phyloP scores from a whole-genome alignment of 2,888 invertebrate species.

The Cephus spinipes region DNA sequence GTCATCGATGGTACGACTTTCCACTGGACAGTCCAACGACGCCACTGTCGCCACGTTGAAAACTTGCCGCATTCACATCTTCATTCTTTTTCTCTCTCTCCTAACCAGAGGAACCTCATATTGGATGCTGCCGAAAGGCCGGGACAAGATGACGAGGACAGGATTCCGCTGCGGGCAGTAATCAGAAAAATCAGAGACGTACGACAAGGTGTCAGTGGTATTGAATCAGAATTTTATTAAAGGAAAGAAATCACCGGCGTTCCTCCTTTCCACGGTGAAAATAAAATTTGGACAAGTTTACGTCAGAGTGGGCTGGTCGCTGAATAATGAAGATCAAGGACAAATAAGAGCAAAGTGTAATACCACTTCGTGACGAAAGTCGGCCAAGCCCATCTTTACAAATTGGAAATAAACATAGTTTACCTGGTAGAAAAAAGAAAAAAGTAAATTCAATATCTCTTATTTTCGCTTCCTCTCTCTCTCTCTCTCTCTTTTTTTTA shows the following conservation, averaged over 20 bases:
- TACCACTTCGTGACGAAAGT: conserved; percentile 21
- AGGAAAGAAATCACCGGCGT: conserved; percentile 34
- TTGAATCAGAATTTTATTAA: conserved; percentile 50
- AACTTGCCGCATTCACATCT: background rate
- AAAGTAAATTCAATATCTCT: conserved; percentile 5
- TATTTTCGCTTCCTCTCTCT: background rate
- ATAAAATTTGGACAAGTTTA: conserved; percentile 38
- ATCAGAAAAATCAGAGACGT: background rate
- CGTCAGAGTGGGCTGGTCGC: conserved; percentile 37
- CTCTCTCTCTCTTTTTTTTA: background rate
- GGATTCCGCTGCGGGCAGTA: background rate
- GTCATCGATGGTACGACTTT: background rate
- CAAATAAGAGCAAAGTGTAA: conserved; percentile 28
- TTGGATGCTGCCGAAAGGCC: background rate
- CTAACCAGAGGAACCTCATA: background rate
- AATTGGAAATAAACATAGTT: conserved; percentile 20
- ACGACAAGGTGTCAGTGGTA: conserved; percentile 3
- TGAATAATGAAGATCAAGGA: conserved; percentile 29
- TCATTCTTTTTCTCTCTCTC: too few species aligned
- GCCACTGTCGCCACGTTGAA: background rate
- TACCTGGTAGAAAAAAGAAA: conserved; percentile 3
- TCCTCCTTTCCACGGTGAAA: conserved; percentile 33
- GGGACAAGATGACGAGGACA: background rate
- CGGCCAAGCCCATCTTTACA: conserved; percentile 47
- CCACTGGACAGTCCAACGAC: background rate